Percentiles rank a stretch among this genome's conserved stretches.
Evolutionary conservation across 2,113 vertebrate genomes (phyloP).

Genomic region (Coregonus clupeaformis): DNA sequence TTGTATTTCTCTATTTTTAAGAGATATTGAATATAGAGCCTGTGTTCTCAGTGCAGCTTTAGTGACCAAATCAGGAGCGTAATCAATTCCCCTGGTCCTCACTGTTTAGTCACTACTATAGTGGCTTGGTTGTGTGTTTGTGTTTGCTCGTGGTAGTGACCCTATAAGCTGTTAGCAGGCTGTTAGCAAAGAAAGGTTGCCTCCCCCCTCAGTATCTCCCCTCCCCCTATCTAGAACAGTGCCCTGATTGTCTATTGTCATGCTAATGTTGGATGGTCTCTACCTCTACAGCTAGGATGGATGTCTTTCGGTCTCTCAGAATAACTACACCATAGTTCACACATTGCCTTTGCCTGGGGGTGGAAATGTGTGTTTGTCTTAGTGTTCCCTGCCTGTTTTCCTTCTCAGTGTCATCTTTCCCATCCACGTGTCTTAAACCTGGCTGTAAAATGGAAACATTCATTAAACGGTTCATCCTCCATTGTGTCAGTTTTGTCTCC

Average conservation of each 20-base stretch:
- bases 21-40: not conserved
- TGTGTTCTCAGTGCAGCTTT: not conserved
- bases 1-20: not conserved
- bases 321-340: not conserved
- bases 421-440: too few species aligned
- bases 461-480: not conserved
- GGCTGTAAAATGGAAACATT: not conserved
- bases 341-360: too few species aligned
- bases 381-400: not conserved
- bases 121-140: not conserved
- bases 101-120: not conserved
- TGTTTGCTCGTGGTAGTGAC: not conserved
- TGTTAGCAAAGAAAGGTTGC: not conserved
- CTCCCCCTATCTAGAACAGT: conserved; percentile 33
- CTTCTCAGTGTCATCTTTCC: not conserved
- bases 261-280: conserved; percentile 50
- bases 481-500: not conserved
- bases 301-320: not conserved
- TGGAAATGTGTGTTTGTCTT: not conserved
- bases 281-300: not conserved
- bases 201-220: not conserved
- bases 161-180: not conserved
- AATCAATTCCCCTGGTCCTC: not conserved
- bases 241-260: conserved; percentile 50
- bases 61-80: not conserved